Percentiles rank a stretch among this genome's conserved stretches.
These are phyloP conservation scores for Melospiza georgiana DNA, from an alignment of 2,113 vertebrate species.

Conservation along the genomic window DNA sequence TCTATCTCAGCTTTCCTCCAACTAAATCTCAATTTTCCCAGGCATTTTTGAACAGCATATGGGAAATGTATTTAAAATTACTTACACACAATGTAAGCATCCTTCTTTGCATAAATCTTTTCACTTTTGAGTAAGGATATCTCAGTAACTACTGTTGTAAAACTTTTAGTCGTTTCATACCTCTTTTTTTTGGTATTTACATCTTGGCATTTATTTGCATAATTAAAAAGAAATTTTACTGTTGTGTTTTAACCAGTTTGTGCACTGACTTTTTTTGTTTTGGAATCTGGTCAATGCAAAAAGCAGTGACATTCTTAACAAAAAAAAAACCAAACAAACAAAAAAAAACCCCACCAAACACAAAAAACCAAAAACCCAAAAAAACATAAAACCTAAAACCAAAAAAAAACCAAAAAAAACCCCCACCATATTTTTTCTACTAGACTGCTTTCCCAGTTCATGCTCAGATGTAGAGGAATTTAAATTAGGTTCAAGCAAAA, in stretches of 20 bases:
- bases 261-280: not conserved
- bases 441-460: not conserved
- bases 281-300: not conserved
- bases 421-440: not conserved
- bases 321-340: too few relatives aligned
- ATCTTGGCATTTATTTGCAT: not conserved
- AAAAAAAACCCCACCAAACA: too few relatives aligned
- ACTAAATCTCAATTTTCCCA: not conserved
- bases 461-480: not conserved
- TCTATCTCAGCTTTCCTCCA: not conserved
- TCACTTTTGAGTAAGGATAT: not conserved
- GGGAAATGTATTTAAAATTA: not conserved
- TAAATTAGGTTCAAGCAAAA: not conserved
- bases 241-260: not conserved
- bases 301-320: not conserved
- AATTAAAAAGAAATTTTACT: not conserved
- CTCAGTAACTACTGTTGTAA: not conserved
- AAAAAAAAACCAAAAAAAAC: rapidly evolving
- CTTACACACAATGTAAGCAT: not conserved
- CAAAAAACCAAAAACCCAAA: rapidly evolving
- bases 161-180: not conserved
- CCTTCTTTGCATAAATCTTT: not conserved
- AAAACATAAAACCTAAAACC: too few relatives aligned
- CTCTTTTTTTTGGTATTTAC: not conserved
- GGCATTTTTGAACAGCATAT: not conserved